A percentile compares a stretch with the other conserved stretches of the same genome.
Evolutionary conservation across 2,888 invertebrate species (phyloP).

Genomic region (Siphonodentalium dalli): DNA sequence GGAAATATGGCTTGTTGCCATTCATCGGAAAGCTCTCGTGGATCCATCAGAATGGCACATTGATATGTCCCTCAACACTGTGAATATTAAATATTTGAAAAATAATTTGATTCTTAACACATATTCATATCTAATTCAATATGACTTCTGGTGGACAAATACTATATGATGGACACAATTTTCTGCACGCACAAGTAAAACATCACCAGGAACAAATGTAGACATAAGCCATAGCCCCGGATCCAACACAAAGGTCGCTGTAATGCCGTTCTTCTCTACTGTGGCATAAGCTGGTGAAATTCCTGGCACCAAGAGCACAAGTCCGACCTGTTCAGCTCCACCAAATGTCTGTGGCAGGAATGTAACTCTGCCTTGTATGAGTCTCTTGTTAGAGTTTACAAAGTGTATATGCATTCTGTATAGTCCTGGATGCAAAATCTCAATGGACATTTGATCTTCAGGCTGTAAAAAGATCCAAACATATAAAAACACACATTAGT

Average conservation of each 20-base stretch:
- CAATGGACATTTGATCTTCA: conserved; percentile 84
- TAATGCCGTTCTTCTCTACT: conserved; percentile 73
- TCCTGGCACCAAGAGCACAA: conserved; percentile 79
- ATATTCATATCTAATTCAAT: too few species aligned
- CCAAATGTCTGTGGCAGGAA: conserved; percentile 57
- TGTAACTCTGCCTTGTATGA: conserved; percentile 74
- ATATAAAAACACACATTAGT: too few species aligned
- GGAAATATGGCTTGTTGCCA: too few species aligned
- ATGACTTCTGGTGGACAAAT: too few species aligned
- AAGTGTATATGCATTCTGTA: conserved; percentile 84
- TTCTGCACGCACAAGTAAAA: conserved; percentile 84
- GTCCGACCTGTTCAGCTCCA: conserved; percentile 76
- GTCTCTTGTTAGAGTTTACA: conserved; percentile 80
- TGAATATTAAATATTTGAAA: too few species aligned
- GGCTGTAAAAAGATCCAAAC: conserved; percentile 78
- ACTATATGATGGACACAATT: too few species aligned
- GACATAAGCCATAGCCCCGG: conserved; percentile 90
- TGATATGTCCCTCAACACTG: too few species aligned
- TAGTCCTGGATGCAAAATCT: conserved; percentile 82
- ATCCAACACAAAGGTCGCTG: conserved; percentile 83
- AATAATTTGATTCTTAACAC: too few species aligned
- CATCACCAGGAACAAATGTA: conserved; percentile 80
- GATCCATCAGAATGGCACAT: too few species aligned
- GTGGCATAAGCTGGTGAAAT: conserved; percentile 82
- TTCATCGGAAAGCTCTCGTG: too few species aligned